Conservation (phyloP, 2,113 vertebrate species). For the Toxostoma redivivum region DNA sequence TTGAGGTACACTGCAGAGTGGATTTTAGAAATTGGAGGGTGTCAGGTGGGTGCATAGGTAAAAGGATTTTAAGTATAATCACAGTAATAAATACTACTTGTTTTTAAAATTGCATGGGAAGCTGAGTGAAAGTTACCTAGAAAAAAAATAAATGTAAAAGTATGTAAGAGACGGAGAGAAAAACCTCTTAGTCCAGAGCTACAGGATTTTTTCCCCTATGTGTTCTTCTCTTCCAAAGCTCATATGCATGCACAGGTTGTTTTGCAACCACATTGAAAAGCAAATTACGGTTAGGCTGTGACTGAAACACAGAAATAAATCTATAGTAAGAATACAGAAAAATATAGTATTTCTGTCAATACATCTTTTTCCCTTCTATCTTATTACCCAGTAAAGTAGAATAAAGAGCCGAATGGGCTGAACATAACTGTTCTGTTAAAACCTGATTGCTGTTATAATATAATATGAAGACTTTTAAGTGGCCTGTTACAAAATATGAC, state of each 20-base stretch:
- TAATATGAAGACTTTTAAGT: neutral
- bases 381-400: neutral
- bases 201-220: rapidly evolving
- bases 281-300: neutral
- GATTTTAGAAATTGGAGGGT: neutral
- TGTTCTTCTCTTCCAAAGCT: neutral
- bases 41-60: neutral
- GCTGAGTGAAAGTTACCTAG: neutral
- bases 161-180: neutral
- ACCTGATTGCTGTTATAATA: neutral
- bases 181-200: neutral
- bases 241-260: neutral
- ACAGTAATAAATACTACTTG: neutral
- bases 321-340: neutral
- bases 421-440: neutral
- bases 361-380: neutral
- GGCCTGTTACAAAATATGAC: neutral
- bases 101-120: neutral
- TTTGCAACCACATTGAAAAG: neutral
- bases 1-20: neutral
- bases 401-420: neutral
- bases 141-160: neutral
- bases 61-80: neutral
- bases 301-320: neutral
- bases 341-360: neutral